phyloP scores from a whole-genome alignment of 2,888 invertebrate genomes.

The Vannuccia rotundouncinata region DNA sequence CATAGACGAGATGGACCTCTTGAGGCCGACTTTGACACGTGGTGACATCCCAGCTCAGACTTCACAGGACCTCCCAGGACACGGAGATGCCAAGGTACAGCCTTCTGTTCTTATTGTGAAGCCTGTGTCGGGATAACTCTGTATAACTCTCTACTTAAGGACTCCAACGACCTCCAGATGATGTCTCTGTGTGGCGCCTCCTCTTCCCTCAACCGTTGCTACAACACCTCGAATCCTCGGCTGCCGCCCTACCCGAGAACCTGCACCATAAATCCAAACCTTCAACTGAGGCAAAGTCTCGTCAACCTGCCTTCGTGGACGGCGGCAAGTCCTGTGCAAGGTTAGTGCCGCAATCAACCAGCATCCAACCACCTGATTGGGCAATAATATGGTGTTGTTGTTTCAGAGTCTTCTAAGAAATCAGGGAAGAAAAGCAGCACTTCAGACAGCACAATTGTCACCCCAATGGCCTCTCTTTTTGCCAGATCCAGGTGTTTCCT shows the following conservation, averaged over 20 bases:
- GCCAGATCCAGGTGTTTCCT: not conserved
- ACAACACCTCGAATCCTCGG: slow-evolving; percentile 67
- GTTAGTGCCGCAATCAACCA: no score
- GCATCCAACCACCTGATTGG: no score
- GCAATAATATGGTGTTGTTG: no score
- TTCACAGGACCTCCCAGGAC: not conserved
- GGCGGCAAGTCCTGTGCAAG: not conserved
- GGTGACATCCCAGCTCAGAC: not conserved
- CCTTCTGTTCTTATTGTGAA: no score
- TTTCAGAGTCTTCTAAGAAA: no score
- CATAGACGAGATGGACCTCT: slow-evolving; percentile 59
- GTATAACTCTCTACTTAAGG: no score
- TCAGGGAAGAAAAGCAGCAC: no score
- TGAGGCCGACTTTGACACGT: not conserved
- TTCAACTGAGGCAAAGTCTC: not conserved
- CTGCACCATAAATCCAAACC: slow-evolving; percentile 58
- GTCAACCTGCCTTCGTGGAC: slow-evolving; percentile 1
- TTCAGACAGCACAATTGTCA: not conserved
- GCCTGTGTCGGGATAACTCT: no score
- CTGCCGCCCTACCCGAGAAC: slow-evolving; percentile 85
- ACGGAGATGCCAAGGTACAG: no score
- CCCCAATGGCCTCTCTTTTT: not conserved
- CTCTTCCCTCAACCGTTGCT: not conserved
- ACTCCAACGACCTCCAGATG: not conserved
- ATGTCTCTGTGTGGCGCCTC: not conserved